phyloP scores from a whole-genome alignment of 2,113 vertebrate genomes.

The Oncorhynchus mykiss region DNA sequence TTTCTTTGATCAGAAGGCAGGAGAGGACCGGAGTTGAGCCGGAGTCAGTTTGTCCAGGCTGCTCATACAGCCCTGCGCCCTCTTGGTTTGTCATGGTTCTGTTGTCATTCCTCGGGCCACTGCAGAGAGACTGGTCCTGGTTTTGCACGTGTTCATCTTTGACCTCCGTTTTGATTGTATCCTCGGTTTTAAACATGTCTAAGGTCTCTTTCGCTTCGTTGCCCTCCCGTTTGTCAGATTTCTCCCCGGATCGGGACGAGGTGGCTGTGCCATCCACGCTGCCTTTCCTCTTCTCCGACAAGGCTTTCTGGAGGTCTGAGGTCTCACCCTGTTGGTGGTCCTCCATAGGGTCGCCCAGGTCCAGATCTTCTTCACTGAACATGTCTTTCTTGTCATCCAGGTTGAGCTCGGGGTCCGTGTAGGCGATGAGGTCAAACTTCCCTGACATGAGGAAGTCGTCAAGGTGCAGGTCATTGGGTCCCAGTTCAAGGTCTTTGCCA shows the following conservation, averaged over 20 bases:
- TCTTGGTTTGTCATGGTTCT: neutral
- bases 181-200: neutral
- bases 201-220: neutral
- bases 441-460: constrained; percentile 91
- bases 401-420: constrained; percentile 94
- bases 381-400: constrained; percentile 94
- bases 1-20: constrained; percentile 76
- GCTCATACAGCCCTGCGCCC: constrained; percentile 48
- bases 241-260: neutral
- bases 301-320: constrained; percentile 56
- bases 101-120: neutral
- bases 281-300: constrained; percentile 56
- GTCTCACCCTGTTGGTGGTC: constrained; percentile 70
- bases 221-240: constrained; percentile 50
- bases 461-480: constrained; percentile 89
- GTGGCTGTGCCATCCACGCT: neutral
- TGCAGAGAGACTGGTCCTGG: constrained; percentile 14
- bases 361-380: constrained; percentile 90
- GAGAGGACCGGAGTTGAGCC: constrained; percentile 79
- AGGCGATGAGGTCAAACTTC: constrained; percentile 96
- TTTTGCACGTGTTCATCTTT: neutral
- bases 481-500: constrained; percentile 90
- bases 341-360: constrained; percentile 84
- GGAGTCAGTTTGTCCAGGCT: constrained; percentile 56
- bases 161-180: constrained; percentile 1